Base-by-base conservation (phyloP, 2,113 vertebrate species). In the Elephantulus edwardii region DNA sequence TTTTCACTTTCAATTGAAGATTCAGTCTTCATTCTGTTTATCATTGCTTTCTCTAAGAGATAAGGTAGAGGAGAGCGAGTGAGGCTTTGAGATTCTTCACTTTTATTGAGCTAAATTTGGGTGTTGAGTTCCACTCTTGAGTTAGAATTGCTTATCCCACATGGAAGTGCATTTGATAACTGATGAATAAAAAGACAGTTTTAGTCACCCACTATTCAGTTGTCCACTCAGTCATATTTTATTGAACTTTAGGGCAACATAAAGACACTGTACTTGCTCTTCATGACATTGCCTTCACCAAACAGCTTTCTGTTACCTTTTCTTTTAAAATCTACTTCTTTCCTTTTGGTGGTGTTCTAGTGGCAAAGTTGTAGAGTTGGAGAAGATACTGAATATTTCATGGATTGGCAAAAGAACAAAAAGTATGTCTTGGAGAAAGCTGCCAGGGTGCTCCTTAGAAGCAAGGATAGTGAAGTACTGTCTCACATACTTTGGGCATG, bases 1-100 rank as follows among this genome's bases (percentile, higher is more conserved):
- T 86, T 87, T 86, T 77, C 76, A 86, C 81, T 16, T 75, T 71
- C 70, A 85, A 88, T 44, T 80, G 24, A 10, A 28, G 8, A 35
- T 89, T 71, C 62, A 50, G 33, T 5, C 35, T 90, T 88, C 10
- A 74, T 22, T 13, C 14, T 66, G 19, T 92, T 89, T n/a, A 24
- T 82, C 13, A 38, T 6, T 80, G 24, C 42, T 86, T 87, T 13
- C 50, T 90, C 11, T 88, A 35, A 68, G 42, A 89, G n/a, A 42
- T 42, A 4, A 35, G 58, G 58, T 40, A 52, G 48, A 86, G 33
- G n/a, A n/a, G n/a, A n/a, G n/a, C n/a, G n/a, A n/a, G n/a, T n/a
- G n/a, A n/a, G n/a, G n/a, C n/a, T n/a, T n/a, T 68, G 50, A 68
- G 20, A 38, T 87, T 90, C 54, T 88, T 7, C 28, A 79, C 19